phyloP scores from a whole-genome alignment of 2,797 vertebrate species.

The Neolamprologus multifasciatus region DNA sequence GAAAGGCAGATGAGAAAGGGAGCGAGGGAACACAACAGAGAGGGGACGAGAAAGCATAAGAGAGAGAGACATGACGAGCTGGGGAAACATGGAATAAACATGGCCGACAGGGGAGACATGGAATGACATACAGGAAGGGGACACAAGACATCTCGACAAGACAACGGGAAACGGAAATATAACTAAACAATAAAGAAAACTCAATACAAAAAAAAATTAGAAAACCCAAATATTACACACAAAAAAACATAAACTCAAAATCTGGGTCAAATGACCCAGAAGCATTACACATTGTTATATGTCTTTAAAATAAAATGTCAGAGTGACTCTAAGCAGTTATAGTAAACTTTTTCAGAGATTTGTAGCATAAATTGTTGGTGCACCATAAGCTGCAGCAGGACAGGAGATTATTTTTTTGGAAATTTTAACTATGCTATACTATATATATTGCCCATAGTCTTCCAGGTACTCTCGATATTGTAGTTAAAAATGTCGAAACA shows the following conservation, averaged over 20 bases:
- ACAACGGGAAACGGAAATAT: not conserved
- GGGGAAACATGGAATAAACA: not conserved
- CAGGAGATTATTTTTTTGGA: not conserved
- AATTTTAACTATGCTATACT: not conserved
- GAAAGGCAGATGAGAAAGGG: not conserved
- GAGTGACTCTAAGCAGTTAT: not conserved
- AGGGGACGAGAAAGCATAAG: not conserved
- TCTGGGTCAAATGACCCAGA: not conserved
- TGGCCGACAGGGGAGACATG: not conserved
- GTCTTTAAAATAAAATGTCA: not conserved
- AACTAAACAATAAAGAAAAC: not conserved
- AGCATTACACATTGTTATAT: not conserved
- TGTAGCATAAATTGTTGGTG: not conserved
- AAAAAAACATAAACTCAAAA: not conserved
- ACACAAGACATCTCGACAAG: not conserved
- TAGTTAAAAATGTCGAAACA: not conserved
- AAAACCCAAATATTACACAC: not conserved
- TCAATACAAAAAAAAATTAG: not conserved
- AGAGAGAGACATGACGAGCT: not conserved
- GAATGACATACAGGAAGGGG: not conserved
- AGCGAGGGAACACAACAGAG: not conserved
- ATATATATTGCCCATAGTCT: not conserved
- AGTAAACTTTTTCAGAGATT: not conserved
- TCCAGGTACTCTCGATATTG: not conserved
- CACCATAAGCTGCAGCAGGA: rapidly evolving